Evolutionary conservation across 2,113 vertebrate species (phyloP).

Genomic region (Prinia subflava): DNA sequence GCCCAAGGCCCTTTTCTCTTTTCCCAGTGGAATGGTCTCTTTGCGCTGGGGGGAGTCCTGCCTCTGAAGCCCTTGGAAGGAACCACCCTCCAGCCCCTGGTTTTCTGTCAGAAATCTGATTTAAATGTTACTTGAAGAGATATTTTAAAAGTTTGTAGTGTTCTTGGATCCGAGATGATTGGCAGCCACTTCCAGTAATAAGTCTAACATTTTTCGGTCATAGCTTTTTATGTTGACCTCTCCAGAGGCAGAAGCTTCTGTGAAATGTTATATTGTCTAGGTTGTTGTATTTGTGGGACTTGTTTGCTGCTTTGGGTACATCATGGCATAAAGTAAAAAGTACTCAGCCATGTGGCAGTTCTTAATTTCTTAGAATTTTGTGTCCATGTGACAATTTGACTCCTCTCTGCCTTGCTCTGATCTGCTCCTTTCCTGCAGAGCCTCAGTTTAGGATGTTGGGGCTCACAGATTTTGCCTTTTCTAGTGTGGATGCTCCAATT

Average conservation of each 20-base stretch:
- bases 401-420: neutral
- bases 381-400: neutral
- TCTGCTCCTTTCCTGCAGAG: accelerated
- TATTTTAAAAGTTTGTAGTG: neutral
- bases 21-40: neutral
- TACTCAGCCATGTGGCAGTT: neutral
- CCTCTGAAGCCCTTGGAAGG: neutral
- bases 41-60: accelerated
- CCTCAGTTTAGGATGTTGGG: accelerated
- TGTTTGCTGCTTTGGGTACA: neutral
- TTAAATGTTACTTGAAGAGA: neutral
- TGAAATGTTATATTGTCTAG: neutral
- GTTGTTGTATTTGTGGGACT: neutral
- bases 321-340: neutral
- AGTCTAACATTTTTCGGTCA: neutral
- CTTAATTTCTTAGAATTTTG: neutral
- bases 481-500: accelerated
- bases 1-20: neutral
- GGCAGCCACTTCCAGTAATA: neutral
- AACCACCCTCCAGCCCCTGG: neutral
- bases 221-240: neutral
- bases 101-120: neutral
- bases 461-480: neutral
- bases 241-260: neutral
- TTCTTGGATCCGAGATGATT: neutral